phyloP scores from a whole-genome alignment of 2,888 invertebrate genomes.

The Abrostola triplasia region DNA sequence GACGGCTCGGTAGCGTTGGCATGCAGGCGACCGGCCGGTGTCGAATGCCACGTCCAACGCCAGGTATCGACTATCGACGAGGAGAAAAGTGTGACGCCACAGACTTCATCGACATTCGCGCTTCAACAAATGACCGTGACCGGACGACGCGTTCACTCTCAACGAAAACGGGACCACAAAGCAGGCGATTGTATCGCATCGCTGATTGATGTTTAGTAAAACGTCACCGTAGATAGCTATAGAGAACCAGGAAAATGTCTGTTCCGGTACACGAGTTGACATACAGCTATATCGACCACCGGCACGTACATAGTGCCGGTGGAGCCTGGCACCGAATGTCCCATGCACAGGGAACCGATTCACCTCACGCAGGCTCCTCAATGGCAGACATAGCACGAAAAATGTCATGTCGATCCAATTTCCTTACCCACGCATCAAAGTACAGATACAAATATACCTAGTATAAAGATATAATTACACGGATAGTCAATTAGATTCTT shows the following conservation, averaged over 20 bases:
- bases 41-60: slow-evolving; percentile 58
- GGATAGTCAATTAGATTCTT: too few relatives aligned
- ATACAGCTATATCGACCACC: slow-evolving; percentile 73
- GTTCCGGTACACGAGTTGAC: slow-evolving; percentile 59
- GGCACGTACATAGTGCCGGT: slow-evolving; percentile 68
- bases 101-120: slow-evolving; percentile 64
- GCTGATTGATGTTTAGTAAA: slow-evolving; percentile 61
- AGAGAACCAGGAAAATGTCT: slow-evolving; percentile 52
- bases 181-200: slow-evolving; percentile 63
- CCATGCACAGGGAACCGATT: slow-evolving; percentile 70
- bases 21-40: slow-evolving; percentile 31
- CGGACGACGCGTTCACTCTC: slow-evolving; percentile 76
- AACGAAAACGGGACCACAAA: slow-evolving; percentile 70
- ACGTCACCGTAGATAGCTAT: slow-evolving; percentile 53
- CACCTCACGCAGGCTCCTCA: slow-evolving; percentile 75
- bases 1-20: slow-evolving; percentile 58
- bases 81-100: slow-evolving; percentile 71
- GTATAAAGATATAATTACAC: too few relatives aligned
- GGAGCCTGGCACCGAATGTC: slow-evolving; percentile 82
- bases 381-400: slow-evolving; percentile 69
- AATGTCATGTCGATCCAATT: slow-evolving; percentile 63
- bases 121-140: slow-evolving; percentile 76
- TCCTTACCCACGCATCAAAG: slow-evolving; percentile 32
- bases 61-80: slow-evolving; percentile 45
- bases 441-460: neutral